phyloP scores from a whole-genome alignment of 2,113 vertebrate species.

The Hystrix brachyura region DNA sequence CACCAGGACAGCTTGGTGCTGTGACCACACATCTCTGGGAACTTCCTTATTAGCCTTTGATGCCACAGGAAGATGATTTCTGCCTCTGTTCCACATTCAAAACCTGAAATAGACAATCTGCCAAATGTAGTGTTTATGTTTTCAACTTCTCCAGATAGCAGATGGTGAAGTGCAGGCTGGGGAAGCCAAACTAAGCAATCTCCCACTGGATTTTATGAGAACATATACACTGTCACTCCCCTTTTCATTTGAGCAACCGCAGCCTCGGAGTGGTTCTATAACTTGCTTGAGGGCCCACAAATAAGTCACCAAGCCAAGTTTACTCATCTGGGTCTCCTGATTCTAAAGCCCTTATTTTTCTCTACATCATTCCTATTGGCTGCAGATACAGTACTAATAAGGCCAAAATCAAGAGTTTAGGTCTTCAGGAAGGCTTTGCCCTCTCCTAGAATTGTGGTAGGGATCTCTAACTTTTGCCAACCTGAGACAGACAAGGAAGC shows the following conservation, averaged over 20 bases:
- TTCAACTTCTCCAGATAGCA: background rate
- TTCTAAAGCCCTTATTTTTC: background rate
- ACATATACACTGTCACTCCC: background rate
- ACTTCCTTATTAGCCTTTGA: background rate
- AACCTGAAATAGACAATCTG: background rate
- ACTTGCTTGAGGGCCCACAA: background rate
- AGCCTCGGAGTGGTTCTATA: background rate
- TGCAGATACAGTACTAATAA: background rate
- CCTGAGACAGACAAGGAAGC: background rate
- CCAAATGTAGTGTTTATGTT: background rate
- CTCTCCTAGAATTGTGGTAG: background rate
- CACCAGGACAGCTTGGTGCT: fast-evolving
- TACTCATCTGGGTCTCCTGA: background rate
- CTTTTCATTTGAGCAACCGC: background rate
- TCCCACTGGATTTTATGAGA: background rate
- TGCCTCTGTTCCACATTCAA: background rate
- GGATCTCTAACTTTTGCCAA: background rate
- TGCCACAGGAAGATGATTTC: background rate
- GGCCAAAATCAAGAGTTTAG: background rate
- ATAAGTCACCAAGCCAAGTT: background rate
- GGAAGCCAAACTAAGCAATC: background rate
- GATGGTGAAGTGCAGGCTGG: background rate
- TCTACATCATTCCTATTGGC: background rate
- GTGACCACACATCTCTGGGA: fast-evolving
- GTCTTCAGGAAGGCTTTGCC: background rate